Evolutionary conservation across 2,888 invertebrate species (phyloP), one percentile per base, ranked within the genome.

Genomic region (Trichopria drosophilae): DNA sequence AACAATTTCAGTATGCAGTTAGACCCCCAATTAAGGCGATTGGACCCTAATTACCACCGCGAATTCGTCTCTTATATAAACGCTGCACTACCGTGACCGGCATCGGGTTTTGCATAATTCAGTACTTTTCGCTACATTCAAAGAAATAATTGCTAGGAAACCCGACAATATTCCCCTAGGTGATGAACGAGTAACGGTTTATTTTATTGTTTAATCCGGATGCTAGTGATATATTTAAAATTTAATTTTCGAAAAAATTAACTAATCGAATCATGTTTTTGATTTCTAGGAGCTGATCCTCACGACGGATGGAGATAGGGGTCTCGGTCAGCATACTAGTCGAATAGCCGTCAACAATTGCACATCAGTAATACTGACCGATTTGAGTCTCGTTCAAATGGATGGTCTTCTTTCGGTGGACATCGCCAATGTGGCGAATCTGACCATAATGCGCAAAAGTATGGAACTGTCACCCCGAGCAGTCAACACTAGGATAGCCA

Each of bases 331-430:
- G 6, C 78, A 79, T 41, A 77, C 81, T 7, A 82, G 80, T 44
- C 79, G 79, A 49, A 84, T 91, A 60, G 78, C 81, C 57, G 80
- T 91, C 52, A 78, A 80, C 53, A 83, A 85, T 68, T 91, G 91
- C 70, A 78, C 66, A 1, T 63, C 65, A 12, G 71, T 75, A 42
- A 59, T 60, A 10, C 58, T 75, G 29, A 43, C 57, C 13, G 71
- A 72, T 51, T 70, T 68, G 13, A 73, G 87, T 6, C 77, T 88
- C 37, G 75, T 79, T 20, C 76, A 80, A 53, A 83, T 87, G 60
- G 73, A 79, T 37, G 83, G 82, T 45, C 76, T 91, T 49, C 81
- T 84, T 20, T 79, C 77, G 43, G 78, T 91, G 41, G 81, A 80
- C 51, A 77, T 91, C 54, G 77, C 74, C 53, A 84, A 86, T 71